Percentiles rank a stretch among this genome's conserved stretches.
Conservation (phyloP, 2,113 vertebrate genomes). For the Pachycephala philippinensis region DNA sequence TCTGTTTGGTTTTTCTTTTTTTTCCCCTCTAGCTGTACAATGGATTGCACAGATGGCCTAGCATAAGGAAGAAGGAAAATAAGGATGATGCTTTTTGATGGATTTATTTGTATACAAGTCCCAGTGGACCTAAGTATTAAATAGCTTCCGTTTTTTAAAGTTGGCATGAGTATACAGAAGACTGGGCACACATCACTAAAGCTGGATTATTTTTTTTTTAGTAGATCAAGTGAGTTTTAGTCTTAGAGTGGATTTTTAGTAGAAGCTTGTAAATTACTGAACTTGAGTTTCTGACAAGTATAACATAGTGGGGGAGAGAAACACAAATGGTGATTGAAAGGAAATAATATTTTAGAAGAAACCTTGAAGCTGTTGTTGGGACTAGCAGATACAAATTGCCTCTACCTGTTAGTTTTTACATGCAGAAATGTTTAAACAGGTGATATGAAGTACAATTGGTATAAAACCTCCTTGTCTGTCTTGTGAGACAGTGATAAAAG, state of each 20-base stretch:
- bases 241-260: conserved; percentile 19
- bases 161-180: background rate
- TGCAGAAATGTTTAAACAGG: background rate
- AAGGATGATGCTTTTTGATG: conserved; percentile 33
- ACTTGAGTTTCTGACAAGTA: background rate
- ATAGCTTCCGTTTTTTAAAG: background rate
- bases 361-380: background rate
- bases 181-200: background rate
- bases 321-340: background rate
- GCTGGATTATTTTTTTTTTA: background rate
- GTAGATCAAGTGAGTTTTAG: conserved; percentile 29
- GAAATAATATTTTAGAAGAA: background rate
- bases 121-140: conserved; percentile 3
- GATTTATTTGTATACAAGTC: conserved; percentile 34
- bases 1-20: background rate
- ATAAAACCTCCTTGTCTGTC: background rate
- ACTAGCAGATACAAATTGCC: background rate
- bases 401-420: background rate
- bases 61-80: conserved; percentile 39
- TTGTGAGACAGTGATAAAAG: background rate
- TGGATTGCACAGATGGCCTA: conserved; percentile 37
- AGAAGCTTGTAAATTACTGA: background rate
- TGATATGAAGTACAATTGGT: background rate
- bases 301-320: background rate
- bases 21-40: background rate